These are phyloP conservation scores for Artibeus lituratus DNA, from an alignment of 2,797 vertebrate species.

Conservation along the genomic window DNA sequence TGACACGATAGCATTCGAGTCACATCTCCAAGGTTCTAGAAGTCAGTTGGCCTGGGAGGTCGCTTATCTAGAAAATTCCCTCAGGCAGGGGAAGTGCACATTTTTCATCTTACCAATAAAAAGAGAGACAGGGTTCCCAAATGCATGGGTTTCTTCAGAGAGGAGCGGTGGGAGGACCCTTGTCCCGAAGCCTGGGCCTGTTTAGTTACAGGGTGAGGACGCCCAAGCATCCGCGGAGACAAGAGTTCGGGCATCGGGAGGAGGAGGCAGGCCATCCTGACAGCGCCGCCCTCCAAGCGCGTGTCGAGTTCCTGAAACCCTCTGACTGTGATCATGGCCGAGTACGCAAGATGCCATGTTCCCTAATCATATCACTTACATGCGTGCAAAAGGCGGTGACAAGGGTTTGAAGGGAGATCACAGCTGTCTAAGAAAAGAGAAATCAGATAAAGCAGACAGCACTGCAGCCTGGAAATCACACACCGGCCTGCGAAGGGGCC, in stretches of 20 bases:
- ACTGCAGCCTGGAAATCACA: slow-evolving; percentile 70
- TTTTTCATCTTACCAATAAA: slow-evolving; percentile 55
- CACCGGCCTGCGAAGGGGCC: slow-evolving; percentile 62
- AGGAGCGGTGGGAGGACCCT: fast-evolving
- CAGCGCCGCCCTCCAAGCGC: slow-evolving; percentile 71
- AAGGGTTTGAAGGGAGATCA: slow-evolving; percentile 84
- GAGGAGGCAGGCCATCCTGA: slow-evolving; percentile 49
- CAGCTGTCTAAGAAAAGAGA: slow-evolving; percentile 77
- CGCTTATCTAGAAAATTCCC: not conserved
- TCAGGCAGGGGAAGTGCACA: slow-evolving; percentile 5
- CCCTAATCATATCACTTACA: slow-evolving; percentile 84
- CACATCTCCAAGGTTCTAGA: not conserved
- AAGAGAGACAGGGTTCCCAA: slow-evolving; percentile 46
- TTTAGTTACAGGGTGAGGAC: no score
- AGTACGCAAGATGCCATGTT: slow-evolving; percentile 83
- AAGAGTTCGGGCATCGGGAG: slow-evolving; percentile 56
- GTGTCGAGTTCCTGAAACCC: slow-evolving; percentile 79
- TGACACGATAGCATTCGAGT: not conserved
- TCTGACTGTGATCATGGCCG: slow-evolving; percentile 81
- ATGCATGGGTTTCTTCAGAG: not conserved
- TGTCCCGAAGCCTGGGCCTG: not conserved
- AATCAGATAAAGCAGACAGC: slow-evolving; percentile 77
- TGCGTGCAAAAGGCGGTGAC: slow-evolving; percentile 79
- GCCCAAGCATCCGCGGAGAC: slow-evolving; percentile 53
- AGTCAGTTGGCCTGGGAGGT: not conserved